Evolutionary conservation across 1,140 invertebrate genomes (phyloP).

Genomic region (Drosophila melanogaster): DNA sequence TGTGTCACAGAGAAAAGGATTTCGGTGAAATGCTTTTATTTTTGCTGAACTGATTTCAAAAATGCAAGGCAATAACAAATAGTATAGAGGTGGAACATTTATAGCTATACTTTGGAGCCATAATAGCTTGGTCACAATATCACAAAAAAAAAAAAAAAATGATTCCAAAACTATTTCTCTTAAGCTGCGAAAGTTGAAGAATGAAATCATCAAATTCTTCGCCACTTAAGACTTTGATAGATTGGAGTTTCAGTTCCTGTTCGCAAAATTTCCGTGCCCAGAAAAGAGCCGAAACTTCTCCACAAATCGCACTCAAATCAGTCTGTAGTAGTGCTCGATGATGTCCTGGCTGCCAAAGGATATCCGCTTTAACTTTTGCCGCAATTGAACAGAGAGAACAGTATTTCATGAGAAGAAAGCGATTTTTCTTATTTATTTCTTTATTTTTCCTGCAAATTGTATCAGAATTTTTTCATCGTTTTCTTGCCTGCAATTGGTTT

Average conservation of each 20-base stretch:
- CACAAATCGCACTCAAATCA: conserved; percentile 43
- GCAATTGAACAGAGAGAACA: conserved; percentile 48
- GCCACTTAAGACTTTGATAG: conserved; percentile 44
- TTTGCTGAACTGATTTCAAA: neutral
- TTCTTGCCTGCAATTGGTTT: conserved; percentile 66
- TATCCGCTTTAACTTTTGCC: conserved; percentile 55
- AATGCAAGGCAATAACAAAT: neutral
- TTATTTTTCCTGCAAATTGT: conserved; percentile 45
- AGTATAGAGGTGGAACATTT: too few species aligned
- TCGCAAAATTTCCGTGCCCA: conserved; percentile 14
- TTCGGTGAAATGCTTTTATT: neutral
- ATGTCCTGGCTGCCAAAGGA: conserved; percentile 51
- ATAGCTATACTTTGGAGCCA: too few species aligned
- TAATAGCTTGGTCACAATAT: too few species aligned
- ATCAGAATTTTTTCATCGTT: conserved; percentile 44
- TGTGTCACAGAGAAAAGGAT: neutral
- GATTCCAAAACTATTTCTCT: neutral
- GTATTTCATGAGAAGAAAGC: conserved; percentile 47
- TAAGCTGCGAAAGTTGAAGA: neutral
- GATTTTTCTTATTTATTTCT: conserved; percentile 59
- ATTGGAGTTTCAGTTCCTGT: conserved; percentile 32
- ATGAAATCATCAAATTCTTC: conserved; percentile 6
- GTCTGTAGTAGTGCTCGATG: conserved; percentile 34
- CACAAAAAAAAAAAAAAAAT: neutral
- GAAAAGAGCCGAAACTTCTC: conserved; percentile 27